A percentile compares a stretch with the other conserved stretches of the same genome.
These are phyloP conservation scores for Hippocampus zosterae DNA, from an alignment of 2,113 vertebrate species.

Conservation along the genomic window DNA sequence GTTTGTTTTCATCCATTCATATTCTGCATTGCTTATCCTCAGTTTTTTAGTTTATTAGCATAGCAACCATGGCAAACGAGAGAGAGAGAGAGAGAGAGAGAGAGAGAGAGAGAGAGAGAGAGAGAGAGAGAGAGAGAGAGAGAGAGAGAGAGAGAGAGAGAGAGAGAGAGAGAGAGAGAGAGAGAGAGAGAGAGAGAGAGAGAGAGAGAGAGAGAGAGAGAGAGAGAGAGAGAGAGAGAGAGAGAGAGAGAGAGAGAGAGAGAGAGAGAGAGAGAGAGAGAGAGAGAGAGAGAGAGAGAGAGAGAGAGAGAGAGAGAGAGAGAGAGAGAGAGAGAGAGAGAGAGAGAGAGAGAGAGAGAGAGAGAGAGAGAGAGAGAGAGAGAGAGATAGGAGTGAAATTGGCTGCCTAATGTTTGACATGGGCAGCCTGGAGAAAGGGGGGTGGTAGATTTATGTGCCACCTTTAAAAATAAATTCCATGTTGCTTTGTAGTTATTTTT, in stretches of 20 bases:
- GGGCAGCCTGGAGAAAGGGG: neutral
- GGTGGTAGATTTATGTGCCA: slow-evolving; percentile 24
- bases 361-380: slow-evolving; percentile 15
- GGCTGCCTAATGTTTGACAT: neutral
- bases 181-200: slow-evolving; percentile 11
- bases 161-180: slow-evolving; percentile 18
- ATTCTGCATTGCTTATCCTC: neutral
- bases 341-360: no score
- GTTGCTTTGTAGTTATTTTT: neutral
- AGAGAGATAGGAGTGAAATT: slow-evolving; percentile 5
- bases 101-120: slow-evolving; percentile 13
- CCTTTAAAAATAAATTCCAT: neutral
- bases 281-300: slow-evolving; percentile 15
- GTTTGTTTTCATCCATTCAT: neutral
- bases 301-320: no score
- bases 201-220: slow-evolving; percentile 13
- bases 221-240: slow-evolving; percentile 18
- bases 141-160: slow-evolving; percentile 7
- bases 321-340: slow-evolving; percentile 14
- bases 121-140: slow-evolving; percentile 8
- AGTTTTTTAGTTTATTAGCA: neutral
- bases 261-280: slow-evolving; percentile 16
- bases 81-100: slow-evolving; percentile 19
- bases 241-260: no score
- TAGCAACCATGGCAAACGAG: slow-evolving; percentile 3